Evolutionary conservation across 2,797 vertebrate species (phyloP).

Genomic region (Tauraco hartlaubi): DNA sequence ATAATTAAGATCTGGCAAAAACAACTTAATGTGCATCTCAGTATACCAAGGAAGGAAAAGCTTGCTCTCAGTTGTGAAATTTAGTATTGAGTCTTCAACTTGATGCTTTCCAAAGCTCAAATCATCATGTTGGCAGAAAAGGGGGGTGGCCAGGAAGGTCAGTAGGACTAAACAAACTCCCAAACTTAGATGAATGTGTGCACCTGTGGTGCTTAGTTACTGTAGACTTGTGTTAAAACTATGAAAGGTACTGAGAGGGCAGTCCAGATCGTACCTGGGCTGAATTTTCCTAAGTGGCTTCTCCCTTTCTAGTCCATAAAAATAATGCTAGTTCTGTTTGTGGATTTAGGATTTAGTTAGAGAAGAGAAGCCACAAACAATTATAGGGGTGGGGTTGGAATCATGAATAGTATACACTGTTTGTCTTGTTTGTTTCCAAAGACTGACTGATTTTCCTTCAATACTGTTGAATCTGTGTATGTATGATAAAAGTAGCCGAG

Average conservation of each 20-base stretch:
- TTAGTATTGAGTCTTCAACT: not conserved
- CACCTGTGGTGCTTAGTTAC: not conserved
- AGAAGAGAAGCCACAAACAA: too few species aligned
- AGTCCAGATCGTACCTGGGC: accelerated
- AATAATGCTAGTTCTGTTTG: not conserved
- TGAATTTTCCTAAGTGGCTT: not conserved
- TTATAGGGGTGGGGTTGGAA: too few species aligned
- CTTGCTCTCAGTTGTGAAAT: not conserved
- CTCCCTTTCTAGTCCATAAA: not conserved
- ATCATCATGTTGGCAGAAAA: not conserved
- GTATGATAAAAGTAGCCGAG: too few species aligned
- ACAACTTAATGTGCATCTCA: accelerated
- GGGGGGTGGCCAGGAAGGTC: not conserved
- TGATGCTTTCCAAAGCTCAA: not conserved
- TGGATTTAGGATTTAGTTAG: too few species aligned
- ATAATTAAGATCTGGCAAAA: not conserved
- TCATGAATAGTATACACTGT: too few species aligned
- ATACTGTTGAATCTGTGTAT: too few species aligned
- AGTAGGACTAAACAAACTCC: not conserved
- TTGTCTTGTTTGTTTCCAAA: too few species aligned
- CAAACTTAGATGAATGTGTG: not conserved
- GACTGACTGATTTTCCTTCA: too few species aligned
- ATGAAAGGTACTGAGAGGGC: not conserved
- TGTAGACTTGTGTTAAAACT: not conserved
- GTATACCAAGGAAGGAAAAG: not conserved